These are phyloP conservation scores for Sarcophaga bullata DNA, from an alignment of 1,140 invertebrate species.

Conservation along the genomic window DNA sequence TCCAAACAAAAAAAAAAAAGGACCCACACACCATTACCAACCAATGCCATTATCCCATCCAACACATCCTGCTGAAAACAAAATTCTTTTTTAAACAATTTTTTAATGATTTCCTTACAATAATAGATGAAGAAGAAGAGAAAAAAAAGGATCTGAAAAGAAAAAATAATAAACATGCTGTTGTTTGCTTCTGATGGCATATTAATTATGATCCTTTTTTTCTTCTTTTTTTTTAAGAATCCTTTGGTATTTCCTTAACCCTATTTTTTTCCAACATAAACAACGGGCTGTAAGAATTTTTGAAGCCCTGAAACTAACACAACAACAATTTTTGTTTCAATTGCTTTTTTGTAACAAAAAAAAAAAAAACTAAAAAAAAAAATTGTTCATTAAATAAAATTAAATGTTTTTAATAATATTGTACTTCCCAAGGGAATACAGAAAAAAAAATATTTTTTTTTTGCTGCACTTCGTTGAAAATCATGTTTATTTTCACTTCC, in stretches of 20 bases:
- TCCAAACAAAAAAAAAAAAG: neutral
- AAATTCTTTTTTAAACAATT: neutral
- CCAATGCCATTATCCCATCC: neutral
- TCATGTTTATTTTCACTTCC: neutral
- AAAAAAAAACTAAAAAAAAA: neutral
- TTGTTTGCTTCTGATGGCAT: neutral
- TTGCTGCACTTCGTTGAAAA: constrained; percentile 13
- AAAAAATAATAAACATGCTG: neutral
- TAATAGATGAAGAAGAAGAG: no score
- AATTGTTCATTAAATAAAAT: no score
- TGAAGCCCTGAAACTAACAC: neutral
- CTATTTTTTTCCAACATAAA: neutral
- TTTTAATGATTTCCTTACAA: no score
- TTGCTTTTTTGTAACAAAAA: neutral
- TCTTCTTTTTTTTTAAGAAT: neutral
- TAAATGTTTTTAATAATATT: no score
- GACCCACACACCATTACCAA: neutral
- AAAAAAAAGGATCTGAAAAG: neutral
- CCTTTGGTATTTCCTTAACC: neutral
- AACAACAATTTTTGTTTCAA: neutral
- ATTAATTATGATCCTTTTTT: constrained; percentile 13
- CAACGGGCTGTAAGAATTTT: neutral
- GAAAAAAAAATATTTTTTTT: neutral
- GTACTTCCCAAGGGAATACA: no score
- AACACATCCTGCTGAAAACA: neutral